Conservation (phyloP, 2,113 vertebrate genomes). For the Athene cunicularia region DNA sequence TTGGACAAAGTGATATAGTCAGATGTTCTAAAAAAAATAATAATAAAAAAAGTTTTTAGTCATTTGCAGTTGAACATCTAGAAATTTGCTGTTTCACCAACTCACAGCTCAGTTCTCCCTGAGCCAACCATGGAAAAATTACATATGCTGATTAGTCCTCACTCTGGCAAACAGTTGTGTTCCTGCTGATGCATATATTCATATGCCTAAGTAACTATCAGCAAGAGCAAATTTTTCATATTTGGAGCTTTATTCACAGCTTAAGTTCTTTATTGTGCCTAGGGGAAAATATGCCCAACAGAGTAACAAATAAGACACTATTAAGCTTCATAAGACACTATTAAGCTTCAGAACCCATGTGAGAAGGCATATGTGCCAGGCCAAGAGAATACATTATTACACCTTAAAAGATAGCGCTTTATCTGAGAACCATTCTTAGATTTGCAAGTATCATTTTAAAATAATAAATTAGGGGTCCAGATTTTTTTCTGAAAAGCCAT, state of each 20-base stretch:
- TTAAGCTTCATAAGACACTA: not conserved
- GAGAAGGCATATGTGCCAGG: not conserved
- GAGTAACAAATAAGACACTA: not conserved
- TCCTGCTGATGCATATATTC: not conserved
- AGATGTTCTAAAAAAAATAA: not conserved
- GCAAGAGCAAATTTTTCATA: not conserved
- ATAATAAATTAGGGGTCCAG: not conserved
- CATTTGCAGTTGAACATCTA: not conserved
- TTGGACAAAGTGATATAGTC: not conserved
- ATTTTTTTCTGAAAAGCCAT: not conserved
- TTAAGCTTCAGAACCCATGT: not conserved
- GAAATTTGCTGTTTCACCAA: not conserved
- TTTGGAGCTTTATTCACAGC: not conserved
- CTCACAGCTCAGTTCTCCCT: not conserved
- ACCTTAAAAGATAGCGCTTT: not conserved
- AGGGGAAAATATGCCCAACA: not conserved
- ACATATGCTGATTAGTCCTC: not conserved
- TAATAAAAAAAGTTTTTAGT: not conserved
- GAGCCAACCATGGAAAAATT: not conserved
- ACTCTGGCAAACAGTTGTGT: not conserved
- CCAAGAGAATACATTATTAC: not conserved
- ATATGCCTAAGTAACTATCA: not conserved
- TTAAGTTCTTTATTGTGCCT: not conserved
- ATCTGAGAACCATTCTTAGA: not conserved
- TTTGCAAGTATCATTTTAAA: not conserved